Percentiles rank a stretch among this genome's conserved stretches.
These are phyloP conservation scores for Oplegnathus fasciatus DNA, from an alignment of 2,113 vertebrate genomes.

Conservation along the genomic window DNA sequence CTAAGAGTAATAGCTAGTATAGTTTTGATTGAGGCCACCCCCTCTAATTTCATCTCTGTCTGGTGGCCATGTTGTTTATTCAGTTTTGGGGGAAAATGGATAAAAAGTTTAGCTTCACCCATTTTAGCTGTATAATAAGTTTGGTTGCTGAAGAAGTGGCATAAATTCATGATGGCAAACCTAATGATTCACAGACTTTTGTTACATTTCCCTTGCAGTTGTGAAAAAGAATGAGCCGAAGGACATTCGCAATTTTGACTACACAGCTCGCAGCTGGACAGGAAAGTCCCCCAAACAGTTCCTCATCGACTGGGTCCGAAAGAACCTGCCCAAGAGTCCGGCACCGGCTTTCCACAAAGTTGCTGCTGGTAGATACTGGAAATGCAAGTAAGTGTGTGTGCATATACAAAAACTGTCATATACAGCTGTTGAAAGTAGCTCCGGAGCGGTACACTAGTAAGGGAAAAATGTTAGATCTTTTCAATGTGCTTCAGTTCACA, in stretches of 20 bases:
- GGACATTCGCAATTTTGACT: slow-evolving; percentile 96
- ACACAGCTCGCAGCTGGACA: slow-evolving; percentile 97
- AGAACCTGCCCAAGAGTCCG: slow-evolving; percentile 95
- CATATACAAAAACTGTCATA: not conserved
- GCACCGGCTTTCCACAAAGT: slow-evolving; percentile 94
- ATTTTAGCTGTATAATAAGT: too few relatives aligned
- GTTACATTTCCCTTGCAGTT: slow-evolving; percentile 56
- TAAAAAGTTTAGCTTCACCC: too few relatives aligned
- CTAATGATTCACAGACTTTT: not conserved
- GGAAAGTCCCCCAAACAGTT: slow-evolving; percentile 99
- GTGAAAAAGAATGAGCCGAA: slow-evolving; percentile 91
- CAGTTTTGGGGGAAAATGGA: not conserved
- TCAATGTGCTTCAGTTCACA: not conserved
- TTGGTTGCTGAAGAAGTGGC: not conserved
- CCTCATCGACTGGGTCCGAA: slow-evolving; percentile 98
- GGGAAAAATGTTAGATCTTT: not conserved
- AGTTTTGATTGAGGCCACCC: too few relatives aligned
- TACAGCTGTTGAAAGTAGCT: not conserved
- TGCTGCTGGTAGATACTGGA: slow-evolving; percentile 93
- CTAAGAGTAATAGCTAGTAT: too few relatives aligned
- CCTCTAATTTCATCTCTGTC: not conserved
- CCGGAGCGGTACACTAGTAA: not conserved
- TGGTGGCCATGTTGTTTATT: not conserved
- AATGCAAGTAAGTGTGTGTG: slow-evolving; percentile 89
- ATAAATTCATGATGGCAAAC: not conserved